Evolutionary conservation across 2,113 vertebrate species (phyloP).

Genomic region (Ploceus nigricollis): DNA sequence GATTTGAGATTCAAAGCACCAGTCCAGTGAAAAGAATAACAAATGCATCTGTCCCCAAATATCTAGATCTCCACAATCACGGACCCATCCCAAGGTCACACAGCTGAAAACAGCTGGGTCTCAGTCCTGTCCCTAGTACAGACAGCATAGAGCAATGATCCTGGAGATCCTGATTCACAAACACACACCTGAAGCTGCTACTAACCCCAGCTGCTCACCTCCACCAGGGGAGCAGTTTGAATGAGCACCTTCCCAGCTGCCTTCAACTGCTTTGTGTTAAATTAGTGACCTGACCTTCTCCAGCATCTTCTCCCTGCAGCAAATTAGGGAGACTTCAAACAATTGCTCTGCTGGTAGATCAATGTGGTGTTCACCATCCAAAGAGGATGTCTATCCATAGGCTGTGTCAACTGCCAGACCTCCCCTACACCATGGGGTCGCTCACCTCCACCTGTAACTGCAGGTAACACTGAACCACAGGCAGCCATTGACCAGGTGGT

Average conservation of each 20-base stretch:
- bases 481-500: neutral
- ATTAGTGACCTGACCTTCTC: neutral
- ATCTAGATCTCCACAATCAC: neutral
- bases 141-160: rapidly evolving
- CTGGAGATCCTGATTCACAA: neutral
- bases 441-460: neutral
- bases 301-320: neutral
- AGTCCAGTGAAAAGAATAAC: neutral
- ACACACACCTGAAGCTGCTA: neutral
- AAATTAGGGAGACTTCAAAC: neutral
- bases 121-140: neutral
- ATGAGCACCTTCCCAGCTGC: neutral
- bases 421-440: neutral
- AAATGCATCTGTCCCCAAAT: neutral
- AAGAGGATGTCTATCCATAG: neutral
- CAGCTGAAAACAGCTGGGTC: neutral
- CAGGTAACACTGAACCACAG: neutral
- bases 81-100: rapidly evolving
- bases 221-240: neutral
- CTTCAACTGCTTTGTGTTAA: neutral
- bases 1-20: neutral
- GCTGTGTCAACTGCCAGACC: neutral
- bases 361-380: neutral
- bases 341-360: neutral
- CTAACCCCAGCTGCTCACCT: neutral